Base-by-base conservation (phyloP, 2,888 invertebrate genomes). In the Meteorus cinctellus region DNA sequence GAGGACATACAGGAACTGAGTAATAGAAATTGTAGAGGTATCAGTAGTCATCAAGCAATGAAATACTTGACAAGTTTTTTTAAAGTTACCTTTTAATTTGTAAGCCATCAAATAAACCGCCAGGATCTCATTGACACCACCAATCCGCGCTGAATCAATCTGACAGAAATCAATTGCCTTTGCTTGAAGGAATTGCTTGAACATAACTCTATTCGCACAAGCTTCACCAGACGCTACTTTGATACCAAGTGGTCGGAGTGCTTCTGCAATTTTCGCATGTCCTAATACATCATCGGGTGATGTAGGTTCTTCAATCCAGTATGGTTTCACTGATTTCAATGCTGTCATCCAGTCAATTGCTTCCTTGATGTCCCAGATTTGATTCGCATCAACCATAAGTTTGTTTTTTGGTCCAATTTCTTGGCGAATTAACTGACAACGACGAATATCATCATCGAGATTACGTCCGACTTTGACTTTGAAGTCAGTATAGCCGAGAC, bases 281-380 rank as follows among this genome's bases (percentile, higher is more conserved):
- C 97, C 97, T n/a, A 96, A 89, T 3, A 97, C 91, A 86, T 98
- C 98, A 87, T 98, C 97, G 0, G 97, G 97, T 3, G 95, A 95
- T 0, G 97, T 98, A 0, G 97, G 97, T 86, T 98, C 97, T 89
- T 98, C 97, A 75, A 98, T 97, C 97, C 97, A 98, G 72, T 94
- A 88, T 2, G 95, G 93, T 82, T 95, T 94, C 84, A 94, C 94
- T 59, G 93, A 92, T 1, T 94, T 93, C 76, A 97, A 89, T 72
- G 93, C 90, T 86, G 93, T 94, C 94, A 96, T 95, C 96, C 97
- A 97, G 14, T 93, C 93, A 76, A 97, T 95, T 0, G 97, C 95
- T 89, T 96, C 93, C 74, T 93, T 90, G 3, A 97, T 95, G 84
- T 95, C 95, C 97, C 97, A 98, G 1, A 95, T 93, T 91, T 96